Conservation (phyloP, 2,888 invertebrate genomes). For the Cancer borealis region DNA sequence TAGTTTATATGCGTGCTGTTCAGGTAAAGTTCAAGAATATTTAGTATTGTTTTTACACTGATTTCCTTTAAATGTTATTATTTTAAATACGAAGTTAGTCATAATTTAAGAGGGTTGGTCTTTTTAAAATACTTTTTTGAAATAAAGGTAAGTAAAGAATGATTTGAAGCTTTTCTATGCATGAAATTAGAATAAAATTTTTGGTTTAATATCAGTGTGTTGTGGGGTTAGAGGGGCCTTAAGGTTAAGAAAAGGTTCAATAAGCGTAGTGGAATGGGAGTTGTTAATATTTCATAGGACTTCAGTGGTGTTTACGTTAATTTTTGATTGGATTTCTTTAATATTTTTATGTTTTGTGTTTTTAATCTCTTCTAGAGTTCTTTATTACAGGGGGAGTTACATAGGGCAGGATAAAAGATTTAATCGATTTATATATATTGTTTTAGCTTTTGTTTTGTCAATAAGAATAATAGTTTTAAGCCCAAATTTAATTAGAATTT, state of each 20-base stretch:
- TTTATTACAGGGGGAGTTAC: constrained; percentile 84
- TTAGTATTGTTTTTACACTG: constrained; percentile 85
- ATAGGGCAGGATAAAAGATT: not conserved
- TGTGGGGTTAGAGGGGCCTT: too few relatives aligned
- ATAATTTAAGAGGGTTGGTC: too few relatives aligned
- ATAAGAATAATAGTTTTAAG: not conserved
- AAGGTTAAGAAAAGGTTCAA: too few relatives aligned
- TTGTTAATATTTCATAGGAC: too few relatives aligned
- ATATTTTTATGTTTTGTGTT: constrained; percentile 85
- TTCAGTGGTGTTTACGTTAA: too few relatives aligned
- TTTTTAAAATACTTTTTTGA: too few relatives aligned
- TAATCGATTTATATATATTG: constrained; percentile 25
- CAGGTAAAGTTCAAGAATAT: constrained; percentile 83
- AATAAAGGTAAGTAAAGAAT: constrained; percentile 77
- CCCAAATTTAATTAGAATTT: constrained; percentile 28
- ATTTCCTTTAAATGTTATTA: constrained; percentile 84
- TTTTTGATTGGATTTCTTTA: constrained; percentile 84
- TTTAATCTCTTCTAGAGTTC: constrained; percentile 86
- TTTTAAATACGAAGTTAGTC: constrained; percentile 78
- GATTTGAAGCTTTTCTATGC: constrained; percentile 78
- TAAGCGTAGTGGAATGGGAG: too few relatives aligned
- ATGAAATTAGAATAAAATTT: too few relatives aligned
- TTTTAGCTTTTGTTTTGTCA: too few relatives aligned
- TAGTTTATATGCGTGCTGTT: constrained; percentile 82
- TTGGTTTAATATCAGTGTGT: too few relatives aligned